A percentile compares a stretch with the other conserved stretches of the same genome.
Evolutionary conservation across 2,888 invertebrate genomes (phyloP).

Genomic region (Prosopocoilus inquinatus): DNA sequence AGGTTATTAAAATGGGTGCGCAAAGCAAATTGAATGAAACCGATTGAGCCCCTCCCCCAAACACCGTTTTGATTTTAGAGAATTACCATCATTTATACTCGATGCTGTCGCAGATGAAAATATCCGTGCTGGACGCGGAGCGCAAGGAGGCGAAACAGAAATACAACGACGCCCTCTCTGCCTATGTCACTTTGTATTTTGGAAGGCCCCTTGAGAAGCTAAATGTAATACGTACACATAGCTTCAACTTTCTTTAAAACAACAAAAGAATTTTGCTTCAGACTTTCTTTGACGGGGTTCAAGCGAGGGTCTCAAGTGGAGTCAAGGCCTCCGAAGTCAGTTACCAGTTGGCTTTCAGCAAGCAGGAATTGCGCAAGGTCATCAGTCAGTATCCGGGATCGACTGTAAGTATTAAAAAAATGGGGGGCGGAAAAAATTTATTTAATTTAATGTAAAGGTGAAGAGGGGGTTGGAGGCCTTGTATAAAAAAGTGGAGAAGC

Average conservation of each 20-base stretch:
- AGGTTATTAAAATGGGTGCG: conserved; percentile 85
- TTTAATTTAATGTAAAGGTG: conserved; percentile 58
- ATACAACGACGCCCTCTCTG: conserved; percentile 85
- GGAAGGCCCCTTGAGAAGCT: conserved; percentile 89
- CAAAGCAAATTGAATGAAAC: conserved; percentile 2
- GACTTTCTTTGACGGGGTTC: conserved; percentile 96
- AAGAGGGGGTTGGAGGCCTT: conserved; percentile 90
- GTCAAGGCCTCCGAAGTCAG: conserved; percentile 97
- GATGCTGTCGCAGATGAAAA: conserved; percentile 83
- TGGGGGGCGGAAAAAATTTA: background rate
- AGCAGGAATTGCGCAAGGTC: conserved; percentile 92
- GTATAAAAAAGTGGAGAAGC: conserved; percentile 96
- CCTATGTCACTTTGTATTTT: conserved; percentile 93
- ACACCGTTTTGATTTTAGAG: conserved; percentile 57
- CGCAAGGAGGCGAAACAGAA: conserved; percentile 87
- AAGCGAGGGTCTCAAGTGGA: conserved; percentile 88
- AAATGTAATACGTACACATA: conserved; percentile 68
- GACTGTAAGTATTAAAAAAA: conserved; percentile 36
- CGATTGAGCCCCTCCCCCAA: background rate
- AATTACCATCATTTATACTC: conserved; percentile 94
- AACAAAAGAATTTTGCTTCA: conserved; percentile 56
- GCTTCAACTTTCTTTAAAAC: conserved; percentile 6
- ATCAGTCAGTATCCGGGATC: conserved; percentile 92
- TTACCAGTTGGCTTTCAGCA: conserved; percentile 95
- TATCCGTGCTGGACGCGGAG: conserved; percentile 80